Evolutionary conservation across 2,113 vertebrate species (phyloP).

Genomic region (Lathamus discolor): DNA sequence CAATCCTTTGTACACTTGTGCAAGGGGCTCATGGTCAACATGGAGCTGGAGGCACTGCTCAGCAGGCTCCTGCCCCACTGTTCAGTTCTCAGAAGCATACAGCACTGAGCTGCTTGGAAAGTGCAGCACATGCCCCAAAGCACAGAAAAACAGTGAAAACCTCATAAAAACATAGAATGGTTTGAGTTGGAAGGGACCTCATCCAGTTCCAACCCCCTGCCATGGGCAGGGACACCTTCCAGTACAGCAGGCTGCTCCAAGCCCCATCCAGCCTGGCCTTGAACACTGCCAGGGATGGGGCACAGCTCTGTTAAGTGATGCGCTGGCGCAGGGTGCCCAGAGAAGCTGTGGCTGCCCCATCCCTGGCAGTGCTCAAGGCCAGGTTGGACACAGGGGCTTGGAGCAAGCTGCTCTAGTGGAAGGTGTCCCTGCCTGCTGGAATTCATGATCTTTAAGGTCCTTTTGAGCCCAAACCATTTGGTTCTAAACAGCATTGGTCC

Average conservation of each 20-base stretch:
- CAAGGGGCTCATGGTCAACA: rapidly evolving
- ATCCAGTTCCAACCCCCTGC: background rate
- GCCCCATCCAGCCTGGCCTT: background rate
- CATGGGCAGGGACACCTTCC: background rate
- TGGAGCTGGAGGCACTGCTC: background rate
- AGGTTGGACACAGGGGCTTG: background rate
- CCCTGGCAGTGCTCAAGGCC: background rate
- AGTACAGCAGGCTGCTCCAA: background rate
- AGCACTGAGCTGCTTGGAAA: background rate
- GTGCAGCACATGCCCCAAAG: rapidly evolving
- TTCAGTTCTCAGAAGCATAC: background rate
- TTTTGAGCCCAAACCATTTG: background rate
- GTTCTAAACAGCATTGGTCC: background rate
- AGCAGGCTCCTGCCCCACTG: background rate
- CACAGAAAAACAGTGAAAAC: background rate
- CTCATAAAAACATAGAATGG: background rate
- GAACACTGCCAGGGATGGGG: background rate
- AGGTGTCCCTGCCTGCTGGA: background rate
- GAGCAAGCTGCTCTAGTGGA: background rate
- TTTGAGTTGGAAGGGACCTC: background rate
- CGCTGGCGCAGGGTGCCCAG: background rate
- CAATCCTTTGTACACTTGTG: background rate
- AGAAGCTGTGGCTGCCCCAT: background rate
- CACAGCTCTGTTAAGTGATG: too few relatives aligned
- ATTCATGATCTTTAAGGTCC: background rate